phyloP scores from a whole-genome alignment of 2,797 vertebrate genomes.

The Lycodopsis pacificus region DNA sequence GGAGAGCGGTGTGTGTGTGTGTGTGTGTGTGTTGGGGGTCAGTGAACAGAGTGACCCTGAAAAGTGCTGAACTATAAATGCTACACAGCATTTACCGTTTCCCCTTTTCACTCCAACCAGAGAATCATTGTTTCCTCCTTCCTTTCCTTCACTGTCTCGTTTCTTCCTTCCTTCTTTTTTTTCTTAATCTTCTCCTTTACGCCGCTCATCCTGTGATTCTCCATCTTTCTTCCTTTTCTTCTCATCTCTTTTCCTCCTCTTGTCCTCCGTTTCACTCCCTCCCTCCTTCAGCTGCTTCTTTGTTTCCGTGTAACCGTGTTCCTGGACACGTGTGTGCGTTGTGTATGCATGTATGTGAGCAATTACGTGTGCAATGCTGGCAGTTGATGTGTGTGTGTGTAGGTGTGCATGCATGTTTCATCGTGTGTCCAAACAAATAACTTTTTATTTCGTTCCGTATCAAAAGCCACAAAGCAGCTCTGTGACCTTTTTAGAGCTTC shows the following conservation, averaged over 20 bases:
- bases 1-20: not conserved
- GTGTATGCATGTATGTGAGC: not conserved
- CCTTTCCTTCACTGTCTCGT: not conserved
- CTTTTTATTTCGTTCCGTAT: not conserved
- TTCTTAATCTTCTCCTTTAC: not conserved
- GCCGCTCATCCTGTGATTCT: not conserved
- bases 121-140: not conserved
- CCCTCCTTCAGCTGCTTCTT: conserved; percentile 12
- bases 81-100: conserved; percentile 56
- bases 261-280: not conserved
- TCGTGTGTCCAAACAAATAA: conserved; percentile 31
- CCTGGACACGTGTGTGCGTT: not conserved
- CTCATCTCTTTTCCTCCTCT: not conserved
- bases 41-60: conserved; percentile 71
- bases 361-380: not conserved
- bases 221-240: not conserved
- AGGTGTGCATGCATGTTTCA: too few species aligned
- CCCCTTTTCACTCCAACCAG: conserved; percentile 21
- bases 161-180: not conserved
- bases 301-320: conserved; percentile 1
- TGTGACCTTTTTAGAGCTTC: conserved; percentile 20
- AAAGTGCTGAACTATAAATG: conserved; percentile 74
- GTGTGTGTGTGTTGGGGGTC: conserved; percentile 55
- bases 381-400: not conserved
- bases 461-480: conserved; percentile 9